phyloP scores from a whole-genome alignment of 2,888 invertebrate species.

The Linhomoeus sp. region DNA sequence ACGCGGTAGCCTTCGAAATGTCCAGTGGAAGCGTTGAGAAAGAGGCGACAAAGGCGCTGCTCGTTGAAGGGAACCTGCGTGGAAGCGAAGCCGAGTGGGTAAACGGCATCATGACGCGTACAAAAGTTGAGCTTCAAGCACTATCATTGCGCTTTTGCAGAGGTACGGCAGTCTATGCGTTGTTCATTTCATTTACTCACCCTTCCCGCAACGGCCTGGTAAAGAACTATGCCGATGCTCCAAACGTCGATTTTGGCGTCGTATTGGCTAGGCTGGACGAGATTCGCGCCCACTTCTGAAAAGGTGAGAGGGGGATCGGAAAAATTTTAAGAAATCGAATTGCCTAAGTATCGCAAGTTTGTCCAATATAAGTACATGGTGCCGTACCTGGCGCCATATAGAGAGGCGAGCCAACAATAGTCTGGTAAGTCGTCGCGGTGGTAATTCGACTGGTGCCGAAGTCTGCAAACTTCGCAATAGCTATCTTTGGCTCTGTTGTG shows the following conservation, averaged over 20 bases:
- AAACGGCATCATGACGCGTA: too few species aligned
- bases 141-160: too few species aligned
- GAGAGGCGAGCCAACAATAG: background rate
- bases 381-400: background rate
- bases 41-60: background rate
- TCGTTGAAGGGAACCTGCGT: background rate
- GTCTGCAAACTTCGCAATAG: background rate
- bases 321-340: too few species aligned
- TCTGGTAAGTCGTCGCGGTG: background rate
- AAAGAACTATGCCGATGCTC: background rate
- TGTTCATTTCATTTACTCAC: too few species aligned
- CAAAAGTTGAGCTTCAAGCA: too few species aligned
- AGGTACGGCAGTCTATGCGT: too few species aligned
- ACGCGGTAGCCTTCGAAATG: background rate
- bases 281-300: background rate
- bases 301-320: background rate
- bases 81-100: too few species aligned
- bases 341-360: too few species aligned
- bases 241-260: background rate
- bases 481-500: background rate
- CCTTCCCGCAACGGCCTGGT: background rate
- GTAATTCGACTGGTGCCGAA: background rate
- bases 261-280: background rate
- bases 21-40: background rate
- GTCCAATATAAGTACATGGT: background rate